Conservation (phyloP, 2,113 vertebrate genomes). For the Rattus rattus region DNA sequence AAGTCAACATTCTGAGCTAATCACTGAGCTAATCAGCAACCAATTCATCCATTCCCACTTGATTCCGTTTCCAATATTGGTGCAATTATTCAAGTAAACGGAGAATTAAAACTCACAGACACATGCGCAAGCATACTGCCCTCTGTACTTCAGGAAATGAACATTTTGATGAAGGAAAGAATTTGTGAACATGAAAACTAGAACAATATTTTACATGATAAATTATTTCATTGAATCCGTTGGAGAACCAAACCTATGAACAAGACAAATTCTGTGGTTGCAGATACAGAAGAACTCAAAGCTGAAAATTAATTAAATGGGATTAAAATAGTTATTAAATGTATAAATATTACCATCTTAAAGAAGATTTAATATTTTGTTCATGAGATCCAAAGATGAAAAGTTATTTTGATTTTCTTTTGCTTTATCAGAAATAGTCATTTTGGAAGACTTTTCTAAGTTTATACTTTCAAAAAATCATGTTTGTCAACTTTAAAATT, state of each 20-base stretch:
- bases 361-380: not conserved
- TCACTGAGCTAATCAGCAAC: not conserved
- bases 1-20: not conserved
- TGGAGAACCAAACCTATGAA: not conserved
- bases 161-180: not conserved
- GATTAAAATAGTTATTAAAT: not conserved
- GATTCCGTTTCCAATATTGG: not conserved
- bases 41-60: slow-evolving; percentile 59
- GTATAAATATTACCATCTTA: not conserved
- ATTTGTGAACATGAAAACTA: not conserved
- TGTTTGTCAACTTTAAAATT: not conserved
- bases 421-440: not conserved
- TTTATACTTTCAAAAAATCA: not conserved
- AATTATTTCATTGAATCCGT: not conserved
- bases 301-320: not conserved
- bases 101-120: not conserved
- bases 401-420: not conserved
- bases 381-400: not conserved
- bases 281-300: not conserved
- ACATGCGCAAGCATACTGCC: accelerated
- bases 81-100: not conserved
- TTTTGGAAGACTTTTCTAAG: not conserved
- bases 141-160: not conserved
- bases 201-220: not conserved
- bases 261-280: not conserved